Percentiles rank a stretch among this genome's conserved stretches.
These are phyloP conservation scores for Trimorus sp. DNA, from an alignment of 2,888 invertebrate species.

Conservation along the genomic window DNA sequence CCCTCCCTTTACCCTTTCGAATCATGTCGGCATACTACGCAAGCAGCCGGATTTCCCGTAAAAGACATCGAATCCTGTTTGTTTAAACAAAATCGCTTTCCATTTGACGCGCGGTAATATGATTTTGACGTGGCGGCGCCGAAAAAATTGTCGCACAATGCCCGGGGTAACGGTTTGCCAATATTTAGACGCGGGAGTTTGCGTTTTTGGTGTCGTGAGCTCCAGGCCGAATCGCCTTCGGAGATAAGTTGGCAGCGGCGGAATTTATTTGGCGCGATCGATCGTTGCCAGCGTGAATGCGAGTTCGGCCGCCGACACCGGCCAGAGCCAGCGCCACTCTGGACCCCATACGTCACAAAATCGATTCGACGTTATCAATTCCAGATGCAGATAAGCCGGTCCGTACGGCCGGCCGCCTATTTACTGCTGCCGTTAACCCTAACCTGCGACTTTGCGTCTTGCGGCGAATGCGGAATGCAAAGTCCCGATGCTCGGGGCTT, in stretches of 20 bases:
- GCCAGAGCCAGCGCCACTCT: slow-evolving; percentile 55
- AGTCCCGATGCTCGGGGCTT: slow-evolving; percentile 39
- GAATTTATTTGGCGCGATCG: slow-evolving; percentile 69
- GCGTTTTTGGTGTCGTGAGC: slow-evolving; percentile 25
- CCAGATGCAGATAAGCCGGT: slow-evolving; percentile 75
- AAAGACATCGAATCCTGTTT: slow-evolving; percentile 31
- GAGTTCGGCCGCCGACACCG: slow-evolving; percentile 62
- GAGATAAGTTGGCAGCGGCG: slow-evolving; percentile 62
- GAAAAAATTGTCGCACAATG: slow-evolving; percentile 33
- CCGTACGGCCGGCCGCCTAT: slow-evolving; percentile 58
- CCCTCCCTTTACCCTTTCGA: too few species aligned
- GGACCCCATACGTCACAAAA: slow-evolving; percentile 68
- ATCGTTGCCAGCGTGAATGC: slow-evolving; percentile 64
- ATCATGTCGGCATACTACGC: too few species aligned
- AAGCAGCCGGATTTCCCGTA: slow-evolving; percentile 3
- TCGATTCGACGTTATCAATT: slow-evolving; percentile 76
- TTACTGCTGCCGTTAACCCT: slow-evolving; percentile 62
- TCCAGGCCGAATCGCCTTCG: slow-evolving; percentile 49
- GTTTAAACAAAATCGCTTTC: slow-evolving; percentile 38
- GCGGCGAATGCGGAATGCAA: slow-evolving; percentile 69
- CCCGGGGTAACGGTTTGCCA: slow-evolving; percentile 22
- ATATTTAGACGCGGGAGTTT: slow-evolving; percentile 45
- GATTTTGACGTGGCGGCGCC: slow-evolving; percentile 19
- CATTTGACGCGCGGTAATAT: slow-evolving; percentile 15
- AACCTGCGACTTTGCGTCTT: slow-evolving; percentile 65